Conservation (phyloP, 2,113 vertebrate genomes). For the Crotalus viridis region DNA sequence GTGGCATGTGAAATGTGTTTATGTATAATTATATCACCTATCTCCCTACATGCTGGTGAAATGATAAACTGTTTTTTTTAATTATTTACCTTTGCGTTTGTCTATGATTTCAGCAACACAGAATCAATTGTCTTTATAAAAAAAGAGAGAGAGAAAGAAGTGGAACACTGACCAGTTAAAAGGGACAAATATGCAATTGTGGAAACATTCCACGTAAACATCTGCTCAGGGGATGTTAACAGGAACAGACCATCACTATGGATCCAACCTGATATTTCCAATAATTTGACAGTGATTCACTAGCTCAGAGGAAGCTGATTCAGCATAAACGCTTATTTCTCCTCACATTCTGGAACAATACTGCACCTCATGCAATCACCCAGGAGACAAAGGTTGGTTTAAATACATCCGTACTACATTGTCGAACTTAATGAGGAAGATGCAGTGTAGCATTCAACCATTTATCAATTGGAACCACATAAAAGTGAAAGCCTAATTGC, state of each 20-base stretch:
- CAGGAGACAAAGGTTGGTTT: neutral
- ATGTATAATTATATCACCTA: neutral
- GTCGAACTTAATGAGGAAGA: conserved; percentile 8
- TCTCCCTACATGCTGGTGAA: neutral
- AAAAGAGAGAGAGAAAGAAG: too few relatives aligned
- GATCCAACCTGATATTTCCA: neutral
- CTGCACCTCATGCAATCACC: neutral
- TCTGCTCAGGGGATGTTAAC: neutral
- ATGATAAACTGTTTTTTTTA: neutral
- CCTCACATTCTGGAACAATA: neutral
- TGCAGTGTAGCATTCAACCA: neutral
- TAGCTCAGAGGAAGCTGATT: neutral
- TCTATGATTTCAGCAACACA: neutral
- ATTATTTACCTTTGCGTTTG: neutral
- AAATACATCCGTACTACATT: neutral
- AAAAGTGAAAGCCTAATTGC: neutral
- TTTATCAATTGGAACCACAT: conserved; percentile 6
- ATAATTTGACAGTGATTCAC: neutral
- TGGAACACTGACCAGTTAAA: neutral
- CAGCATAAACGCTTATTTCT: neutral
- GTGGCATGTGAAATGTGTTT: neutral
- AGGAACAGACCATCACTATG: neutral
- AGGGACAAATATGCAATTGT: neutral
- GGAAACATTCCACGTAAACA: neutral
- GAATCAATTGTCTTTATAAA: neutral